Percentiles rank a stretch among this genome's conserved stretches.
Conservation (phyloP, 2,113 vertebrate genomes). For the Mastomys natalensis region DNA sequence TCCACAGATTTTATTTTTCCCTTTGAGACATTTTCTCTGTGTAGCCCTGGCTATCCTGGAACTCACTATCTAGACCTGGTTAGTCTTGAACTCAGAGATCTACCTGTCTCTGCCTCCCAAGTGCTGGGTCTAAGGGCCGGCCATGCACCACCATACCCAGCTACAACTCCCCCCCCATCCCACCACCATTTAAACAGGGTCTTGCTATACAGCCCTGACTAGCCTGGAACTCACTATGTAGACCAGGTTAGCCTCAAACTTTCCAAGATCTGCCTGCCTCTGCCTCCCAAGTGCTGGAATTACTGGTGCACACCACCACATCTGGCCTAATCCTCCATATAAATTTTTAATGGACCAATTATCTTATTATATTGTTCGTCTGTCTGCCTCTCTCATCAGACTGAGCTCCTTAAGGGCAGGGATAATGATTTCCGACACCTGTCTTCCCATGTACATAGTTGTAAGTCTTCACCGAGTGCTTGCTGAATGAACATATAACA, state of each 20-base stretch:
- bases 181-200: background rate
- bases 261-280: background rate
- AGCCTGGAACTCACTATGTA: background rate
- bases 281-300: background rate
- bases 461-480: background rate
- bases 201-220: background rate
- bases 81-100: background rate
- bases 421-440: slow-evolving; percentile 42
- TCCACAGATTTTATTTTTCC: background rate
- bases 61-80: background rate
- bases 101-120: background rate
- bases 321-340: background rate
- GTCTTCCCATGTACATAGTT: background rate
- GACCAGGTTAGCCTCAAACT: background rate
- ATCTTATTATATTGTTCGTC: slow-evolving; percentile 17
- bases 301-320: background rate
- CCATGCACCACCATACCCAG: background rate
- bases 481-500: background rate
- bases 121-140: background rate
- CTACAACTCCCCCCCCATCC: background rate
- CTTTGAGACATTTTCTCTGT: background rate
- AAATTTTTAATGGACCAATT: slow-evolving; percentile 54
- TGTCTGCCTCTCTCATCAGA: slow-evolving; percentile 44
- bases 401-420: slow-evolving; percentile 33
- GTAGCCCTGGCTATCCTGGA: background rate